Base-by-base conservation (phyloP, 1,140 invertebrate genomes). In the Diorhabda elongata region DNA sequence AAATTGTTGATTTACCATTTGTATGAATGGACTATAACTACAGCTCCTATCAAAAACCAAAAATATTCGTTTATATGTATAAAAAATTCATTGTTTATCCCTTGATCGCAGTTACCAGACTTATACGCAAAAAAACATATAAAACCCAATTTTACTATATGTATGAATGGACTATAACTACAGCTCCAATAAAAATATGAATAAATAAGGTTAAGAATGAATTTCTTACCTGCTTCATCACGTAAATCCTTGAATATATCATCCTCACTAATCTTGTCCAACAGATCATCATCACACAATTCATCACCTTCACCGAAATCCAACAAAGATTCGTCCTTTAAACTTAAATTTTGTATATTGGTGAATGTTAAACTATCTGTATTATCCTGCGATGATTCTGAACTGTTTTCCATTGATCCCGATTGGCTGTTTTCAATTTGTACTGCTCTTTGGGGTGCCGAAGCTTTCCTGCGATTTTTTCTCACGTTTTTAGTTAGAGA, bases 191-290 rank as follows among this genome's bases (percentile, higher is more conserved):
- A 26, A 26, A 26, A 26, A 26, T 26, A 26, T 26, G 26, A 26
- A 26, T 26, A 26, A 26, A 26, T 26, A 26, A 26, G 26, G 26
- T 26, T 26, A 26, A 26, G 1, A 26, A 26, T 26, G 26, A 26
- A 26, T 26, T 6, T 69, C 9, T 64, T 60, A 77, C 76, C 75
- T 45, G 75, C 69, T 70, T 77, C 75, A n/a, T 77, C 75, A 58
- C 71, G 75, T 42, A 77, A 58, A 56, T 76, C 76, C 67, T 76
- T 76, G 66, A 78, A 78, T 66, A 78, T 75, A 72, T 78, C 71
- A 63, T 75, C 71, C 41, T 76, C 74, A 56, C 71, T 69, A 41
- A 78, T 75, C 61, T 74, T 71, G 2, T 69, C 59, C 47, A 73
- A 66, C 57, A 75, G 60, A 67, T 77, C 75, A 3, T 74, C 76